Conservation (phyloP, 2,797 vertebrate genomes). For the Oryzias dopingdopingensis region DNA sequence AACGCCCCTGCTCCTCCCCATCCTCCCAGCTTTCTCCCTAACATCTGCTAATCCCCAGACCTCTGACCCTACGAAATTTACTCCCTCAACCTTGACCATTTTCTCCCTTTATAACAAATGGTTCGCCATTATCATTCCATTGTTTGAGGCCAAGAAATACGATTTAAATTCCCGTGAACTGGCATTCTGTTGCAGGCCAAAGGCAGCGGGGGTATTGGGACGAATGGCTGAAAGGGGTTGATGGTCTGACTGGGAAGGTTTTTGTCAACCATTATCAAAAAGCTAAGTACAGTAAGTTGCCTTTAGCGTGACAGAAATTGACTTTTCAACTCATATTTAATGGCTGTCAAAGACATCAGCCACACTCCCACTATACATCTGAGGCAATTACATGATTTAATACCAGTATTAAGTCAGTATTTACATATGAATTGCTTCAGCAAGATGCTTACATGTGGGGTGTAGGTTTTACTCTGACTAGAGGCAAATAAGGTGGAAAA, state of each 20-base stretch:
- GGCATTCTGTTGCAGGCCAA: conserved; percentile 66
- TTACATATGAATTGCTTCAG: conserved; percentile 21
- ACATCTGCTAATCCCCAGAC: conserved; percentile 82
- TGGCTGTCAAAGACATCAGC: conserved; percentile 45
- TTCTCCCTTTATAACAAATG: conserved; percentile 58
- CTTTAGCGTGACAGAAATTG: conserved; percentile 25
- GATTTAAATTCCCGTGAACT: conserved; percentile 69
- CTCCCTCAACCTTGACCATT: conserved; percentile 75
- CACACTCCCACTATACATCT: conserved; percentile 43
- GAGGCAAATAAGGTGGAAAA: background rate
- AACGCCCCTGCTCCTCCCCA: conserved; percentile 38
- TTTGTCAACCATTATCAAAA: conserved; percentile 25
- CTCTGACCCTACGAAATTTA: conserved; percentile 83
- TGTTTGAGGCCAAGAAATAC: conserved; percentile 70
- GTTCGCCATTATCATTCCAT: conserved; percentile 75
- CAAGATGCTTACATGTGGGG: conserved; percentile 9
- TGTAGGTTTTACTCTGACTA: conserved; percentile 11
- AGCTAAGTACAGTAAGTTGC: conserved; percentile 11
- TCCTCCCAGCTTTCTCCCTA: conserved; percentile 60
- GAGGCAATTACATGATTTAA: conserved; percentile 31
- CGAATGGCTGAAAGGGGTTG: conserved; percentile 22
- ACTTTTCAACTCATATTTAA: conserved; percentile 43
- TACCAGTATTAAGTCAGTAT: conserved; percentile 23
- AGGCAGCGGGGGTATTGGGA: conserved; percentile 21
- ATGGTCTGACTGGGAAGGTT: conserved; percentile 20